Conservation (phyloP, 1,140 invertebrate genomes). For the Bombus vancouverensis region DNA sequence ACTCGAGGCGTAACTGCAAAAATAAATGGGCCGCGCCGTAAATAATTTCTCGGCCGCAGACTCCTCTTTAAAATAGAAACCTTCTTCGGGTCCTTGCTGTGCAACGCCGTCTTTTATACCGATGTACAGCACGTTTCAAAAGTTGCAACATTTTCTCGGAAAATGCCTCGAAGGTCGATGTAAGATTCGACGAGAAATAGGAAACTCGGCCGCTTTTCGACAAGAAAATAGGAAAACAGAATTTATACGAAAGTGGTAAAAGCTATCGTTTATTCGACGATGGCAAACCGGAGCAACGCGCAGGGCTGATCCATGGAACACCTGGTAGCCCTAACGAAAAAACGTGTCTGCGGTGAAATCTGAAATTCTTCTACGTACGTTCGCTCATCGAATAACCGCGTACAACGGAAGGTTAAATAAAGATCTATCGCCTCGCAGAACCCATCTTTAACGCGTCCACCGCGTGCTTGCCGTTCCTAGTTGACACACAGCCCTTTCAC, state of each 20-base stretch:
- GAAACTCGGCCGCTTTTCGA: background rate
- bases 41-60: slow-evolving; percentile 26
- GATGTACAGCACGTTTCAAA: background rate
- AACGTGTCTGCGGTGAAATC: background rate
- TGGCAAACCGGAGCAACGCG: background rate
- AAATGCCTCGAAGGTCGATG: rapidly evolving
- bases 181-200: rapidly evolving
- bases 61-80: slow-evolving; percentile 31
- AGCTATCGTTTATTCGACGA: background rate
- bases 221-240: no score
- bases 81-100: background rate
- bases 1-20: slow-evolving; percentile 27
- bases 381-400: background rate
- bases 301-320: background rate
- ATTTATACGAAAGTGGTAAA: background rate
- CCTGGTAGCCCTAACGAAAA: background rate
- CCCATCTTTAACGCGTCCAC: background rate
- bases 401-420: background rate
- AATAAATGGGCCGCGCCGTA: slow-evolving; percentile 35
- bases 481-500: no score
- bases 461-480: background rate
- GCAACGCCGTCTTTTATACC: background rate
- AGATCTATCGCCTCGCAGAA: no score
- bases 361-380: background rate
- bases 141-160: background rate